Percentiles rank a stretch among this genome's conserved stretches.
phyloP scores from a whole-genome alignment of 2,113 vertebrate species.

The Seriola rivoliana region DNA sequence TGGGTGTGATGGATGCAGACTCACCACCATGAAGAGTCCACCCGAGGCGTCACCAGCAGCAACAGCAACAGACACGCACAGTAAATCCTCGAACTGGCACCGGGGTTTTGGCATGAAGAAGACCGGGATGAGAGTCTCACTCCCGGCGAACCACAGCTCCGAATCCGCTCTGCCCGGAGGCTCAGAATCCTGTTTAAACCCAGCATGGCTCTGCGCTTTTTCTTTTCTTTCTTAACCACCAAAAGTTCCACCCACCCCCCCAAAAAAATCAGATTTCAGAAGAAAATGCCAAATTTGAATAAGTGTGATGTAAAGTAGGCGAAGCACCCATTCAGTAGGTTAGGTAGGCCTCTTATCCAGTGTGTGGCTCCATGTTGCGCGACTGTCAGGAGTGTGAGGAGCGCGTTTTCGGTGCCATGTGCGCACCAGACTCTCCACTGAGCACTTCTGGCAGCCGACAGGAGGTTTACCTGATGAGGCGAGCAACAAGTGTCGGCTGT shows the following conservation, averaged over 20 bases:
- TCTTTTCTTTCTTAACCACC: background rate
- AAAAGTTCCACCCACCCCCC: background rate
- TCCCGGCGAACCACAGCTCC: constrained; percentile 66
- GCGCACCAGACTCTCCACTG: constrained; percentile 60
- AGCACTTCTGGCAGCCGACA: constrained; percentile 23
- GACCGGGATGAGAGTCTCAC: constrained; percentile 80
- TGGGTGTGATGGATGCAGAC: constrained; percentile 60
- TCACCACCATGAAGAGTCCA: constrained; percentile 97
- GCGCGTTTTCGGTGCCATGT: constrained; percentile 78
- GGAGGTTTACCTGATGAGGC: constrained; percentile 60
- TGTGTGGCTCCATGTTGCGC: constrained; percentile 63
- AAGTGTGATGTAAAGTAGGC: constrained; percentile 7
- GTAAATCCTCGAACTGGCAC: constrained; percentile 85
- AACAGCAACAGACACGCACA: constrained; percentile 88
- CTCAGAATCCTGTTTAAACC: constrained; percentile 82
- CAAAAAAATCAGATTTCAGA: background rate
- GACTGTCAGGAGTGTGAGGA: constrained; percentile 67
- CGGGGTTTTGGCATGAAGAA: constrained; percentile 75
- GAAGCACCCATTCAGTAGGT: constrained; percentile 13
- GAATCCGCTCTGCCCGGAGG: constrained; percentile 64
- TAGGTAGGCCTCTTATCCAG: constrained; percentile 49
- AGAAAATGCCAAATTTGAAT: constrained; percentile 20
- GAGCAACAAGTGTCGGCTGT: constrained; percentile 57
- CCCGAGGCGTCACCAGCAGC: constrained; percentile 91
- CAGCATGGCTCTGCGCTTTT: constrained; percentile 79